These are phyloP conservation scores for Trissoscelio sp. DNA, from an alignment of 2,888 invertebrate species.

Conservation along the genomic window DNA sequence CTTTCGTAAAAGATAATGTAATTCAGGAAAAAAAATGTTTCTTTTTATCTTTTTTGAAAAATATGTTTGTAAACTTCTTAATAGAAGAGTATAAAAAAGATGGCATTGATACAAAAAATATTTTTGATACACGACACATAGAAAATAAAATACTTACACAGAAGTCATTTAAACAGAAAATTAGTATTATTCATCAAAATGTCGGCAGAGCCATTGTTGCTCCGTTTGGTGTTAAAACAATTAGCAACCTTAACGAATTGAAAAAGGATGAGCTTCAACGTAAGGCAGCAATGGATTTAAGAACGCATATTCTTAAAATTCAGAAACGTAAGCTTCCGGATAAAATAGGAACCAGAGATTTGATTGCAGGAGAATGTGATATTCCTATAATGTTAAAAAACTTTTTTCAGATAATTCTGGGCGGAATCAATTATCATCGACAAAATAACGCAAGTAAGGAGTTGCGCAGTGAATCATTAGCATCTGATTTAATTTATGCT, in stretches of 20 bases:
- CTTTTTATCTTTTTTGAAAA: background rate
- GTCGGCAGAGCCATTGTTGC: conserved; percentile 1
- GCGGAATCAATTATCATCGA: background rate
- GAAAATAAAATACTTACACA: background rate
- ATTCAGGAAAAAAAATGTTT: conserved; percentile 4
- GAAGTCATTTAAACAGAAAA: background rate
- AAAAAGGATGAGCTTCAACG: background rate
- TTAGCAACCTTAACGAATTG: conserved; percentile 3
- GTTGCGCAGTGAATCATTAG: background rate
- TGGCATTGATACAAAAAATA: background rate
- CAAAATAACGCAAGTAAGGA: background rate
- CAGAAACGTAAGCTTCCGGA: conserved; percentile 12
- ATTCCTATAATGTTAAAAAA: conserved; percentile 40
- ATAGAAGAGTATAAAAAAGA: background rate
- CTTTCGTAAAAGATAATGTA: background rate
- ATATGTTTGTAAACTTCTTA: background rate
- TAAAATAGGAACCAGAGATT: background rate
- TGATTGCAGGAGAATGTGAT: conserved; percentile 40
- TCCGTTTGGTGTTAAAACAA: background rate
- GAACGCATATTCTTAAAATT: conserved; percentile 1
- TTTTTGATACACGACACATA: conserved; percentile 1
- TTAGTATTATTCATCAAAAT: background rate
- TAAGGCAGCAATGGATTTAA: conserved; percentile 1
- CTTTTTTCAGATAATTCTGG: conserved; percentile 28
- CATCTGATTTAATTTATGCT: conserved; percentile 42